These are phyloP conservation scores for Narcine bancroftii DNA, from an alignment of 2,113 vertebrate genomes.

Conservation along the genomic window DNA sequence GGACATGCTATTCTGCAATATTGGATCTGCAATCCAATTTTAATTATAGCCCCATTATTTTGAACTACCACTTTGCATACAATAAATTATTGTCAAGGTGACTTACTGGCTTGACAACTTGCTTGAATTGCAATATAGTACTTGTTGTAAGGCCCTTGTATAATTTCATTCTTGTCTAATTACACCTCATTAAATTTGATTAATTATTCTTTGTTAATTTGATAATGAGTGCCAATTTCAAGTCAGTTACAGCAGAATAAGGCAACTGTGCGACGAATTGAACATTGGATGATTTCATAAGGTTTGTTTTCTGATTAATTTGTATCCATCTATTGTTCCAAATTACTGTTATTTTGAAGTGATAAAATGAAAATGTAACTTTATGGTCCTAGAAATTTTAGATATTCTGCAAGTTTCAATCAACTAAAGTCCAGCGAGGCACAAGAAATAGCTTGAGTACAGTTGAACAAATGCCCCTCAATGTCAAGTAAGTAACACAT, in stretches of 20 bases:
- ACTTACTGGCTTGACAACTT: neutral
- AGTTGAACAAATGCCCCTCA: neutral
- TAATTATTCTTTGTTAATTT: conserved; percentile 36
- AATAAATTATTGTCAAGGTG: conserved; percentile 13
- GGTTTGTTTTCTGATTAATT: conserved; percentile 4
- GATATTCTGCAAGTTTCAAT: neutral
- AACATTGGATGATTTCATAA: neutral
- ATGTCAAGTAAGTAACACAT: neutral
- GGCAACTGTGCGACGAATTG: neutral
- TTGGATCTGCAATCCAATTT: too few relatives aligned
- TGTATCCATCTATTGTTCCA: neutral
- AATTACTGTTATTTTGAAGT: neutral
- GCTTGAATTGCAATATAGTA: neutral
- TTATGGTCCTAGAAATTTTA: neutral
- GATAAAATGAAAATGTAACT: neutral
- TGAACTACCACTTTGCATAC: neutral
- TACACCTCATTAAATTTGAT: neutral
- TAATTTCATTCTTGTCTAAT: conserved; percentile 23
- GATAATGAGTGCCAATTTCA: neutral
- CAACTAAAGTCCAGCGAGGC: neutral
- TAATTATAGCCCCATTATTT: too few relatives aligned
- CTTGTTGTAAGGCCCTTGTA: neutral
- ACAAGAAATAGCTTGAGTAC: neutral
- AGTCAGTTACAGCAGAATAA: neutral
- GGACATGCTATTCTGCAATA: too few relatives aligned